Percentiles rank a stretch among this genome's conserved stretches.
These are phyloP conservation scores for Neoseiulus cucumeris DNA, from an alignment of 1,140 invertebrate species.

Conservation along the genomic window DNA sequence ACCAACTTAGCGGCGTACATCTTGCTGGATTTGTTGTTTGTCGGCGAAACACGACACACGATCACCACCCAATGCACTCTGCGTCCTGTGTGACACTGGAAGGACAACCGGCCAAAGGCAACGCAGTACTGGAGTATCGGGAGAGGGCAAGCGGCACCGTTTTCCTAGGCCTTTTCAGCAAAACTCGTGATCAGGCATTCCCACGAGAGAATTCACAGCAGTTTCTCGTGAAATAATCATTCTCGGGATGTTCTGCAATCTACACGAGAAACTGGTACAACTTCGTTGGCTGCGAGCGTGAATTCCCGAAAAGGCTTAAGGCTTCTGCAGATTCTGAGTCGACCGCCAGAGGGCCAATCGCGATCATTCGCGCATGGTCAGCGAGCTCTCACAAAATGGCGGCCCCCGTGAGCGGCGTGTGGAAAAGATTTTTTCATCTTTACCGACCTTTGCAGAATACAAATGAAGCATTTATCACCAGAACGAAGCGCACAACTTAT, in stretches of 20 bases:
- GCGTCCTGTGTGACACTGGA: slow-evolving; percentile 11
- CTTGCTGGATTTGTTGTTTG: neutral
- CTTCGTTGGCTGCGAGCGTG: neutral
- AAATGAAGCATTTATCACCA: slow-evolving; percentile 8
- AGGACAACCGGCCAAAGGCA: slow-evolving; percentile 10
- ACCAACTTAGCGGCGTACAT: neutral
- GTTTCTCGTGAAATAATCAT: no score
- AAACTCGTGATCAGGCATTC: no score
- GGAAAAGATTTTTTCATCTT: neutral
- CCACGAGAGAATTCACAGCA: no score
- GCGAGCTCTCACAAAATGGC: neutral
- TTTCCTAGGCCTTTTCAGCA: neutral
- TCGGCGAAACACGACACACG: slow-evolving; percentile 7
- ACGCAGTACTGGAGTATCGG: neutral
- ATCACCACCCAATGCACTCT: slow-evolving; percentile 7
- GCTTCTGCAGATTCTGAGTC: neutral
- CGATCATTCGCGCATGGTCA: neutral
- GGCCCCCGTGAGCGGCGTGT: neutral
- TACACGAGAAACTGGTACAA: no score
- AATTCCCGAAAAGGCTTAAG: neutral
- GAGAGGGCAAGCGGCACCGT: neutral
- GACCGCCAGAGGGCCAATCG: neutral
- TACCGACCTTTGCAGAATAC: neutral
- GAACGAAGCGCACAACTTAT: neutral
- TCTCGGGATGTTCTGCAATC: no score